Evolutionary conservation across 2,113 vertebrate species (phyloP).

Genomic region (Eidolon helvum): DNA sequence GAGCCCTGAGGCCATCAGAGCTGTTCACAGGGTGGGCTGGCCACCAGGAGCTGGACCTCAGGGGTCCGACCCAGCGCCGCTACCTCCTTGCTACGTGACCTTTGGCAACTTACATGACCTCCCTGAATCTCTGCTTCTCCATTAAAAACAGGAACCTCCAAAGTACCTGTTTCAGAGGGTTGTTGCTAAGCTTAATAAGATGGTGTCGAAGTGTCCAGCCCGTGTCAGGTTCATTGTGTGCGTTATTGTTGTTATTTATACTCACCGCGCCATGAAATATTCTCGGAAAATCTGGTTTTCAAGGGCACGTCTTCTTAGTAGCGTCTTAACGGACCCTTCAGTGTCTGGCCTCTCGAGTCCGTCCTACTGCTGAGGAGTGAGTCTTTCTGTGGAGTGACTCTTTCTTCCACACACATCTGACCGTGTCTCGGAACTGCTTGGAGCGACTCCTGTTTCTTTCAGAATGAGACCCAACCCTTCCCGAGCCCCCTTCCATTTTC

Average conservation of each 20-base stretch:
- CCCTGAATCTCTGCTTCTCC: neutral
- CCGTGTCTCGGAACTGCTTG: neutral
- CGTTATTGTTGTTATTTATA: neutral
- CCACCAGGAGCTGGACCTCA: neutral
- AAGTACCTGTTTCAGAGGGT: neutral
- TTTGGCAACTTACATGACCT: neutral
- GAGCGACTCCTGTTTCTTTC: neutral
- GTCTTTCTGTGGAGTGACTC: neutral
- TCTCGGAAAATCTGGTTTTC: neutral
- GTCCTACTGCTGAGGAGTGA: neutral
- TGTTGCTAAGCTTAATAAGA: neutral
- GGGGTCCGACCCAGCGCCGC: neutral
- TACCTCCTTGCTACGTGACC: neutral
- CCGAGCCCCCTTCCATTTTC: neutral
- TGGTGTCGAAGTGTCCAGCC: neutral
- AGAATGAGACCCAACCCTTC: neutral
- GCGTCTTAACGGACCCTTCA: neutral
- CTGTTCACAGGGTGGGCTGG: neutral
- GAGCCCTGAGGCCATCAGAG: fast-evolving
- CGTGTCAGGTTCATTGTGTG: neutral
- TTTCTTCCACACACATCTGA: neutral
- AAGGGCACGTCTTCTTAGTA: neutral
- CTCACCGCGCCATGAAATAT: fast-evolving
- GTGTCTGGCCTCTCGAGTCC: neutral
- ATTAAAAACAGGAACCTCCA: neutral